A percentile compares a stretch with the other conserved stretches of the same genome.
Evolutionary conservation across 2,113 vertebrate species (phyloP).

Genomic region (Megalops atlanticus): DNA sequence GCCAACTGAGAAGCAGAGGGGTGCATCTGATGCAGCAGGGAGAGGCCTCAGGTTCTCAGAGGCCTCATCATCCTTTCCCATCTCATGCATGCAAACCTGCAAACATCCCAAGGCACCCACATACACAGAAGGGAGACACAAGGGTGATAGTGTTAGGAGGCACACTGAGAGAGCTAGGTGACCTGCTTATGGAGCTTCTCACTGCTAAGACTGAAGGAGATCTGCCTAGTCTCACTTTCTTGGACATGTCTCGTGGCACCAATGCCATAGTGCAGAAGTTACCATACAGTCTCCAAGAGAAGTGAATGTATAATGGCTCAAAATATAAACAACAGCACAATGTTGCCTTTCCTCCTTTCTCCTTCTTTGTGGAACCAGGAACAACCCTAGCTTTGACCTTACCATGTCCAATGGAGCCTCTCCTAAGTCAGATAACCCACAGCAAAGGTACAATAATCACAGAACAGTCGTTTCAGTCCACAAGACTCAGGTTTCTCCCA

Average conservation of each 20-base stretch:
- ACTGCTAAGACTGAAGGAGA: conserved; percentile 1
- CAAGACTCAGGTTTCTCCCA: background rate
- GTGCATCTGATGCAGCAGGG: no score
- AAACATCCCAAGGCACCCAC: no score
- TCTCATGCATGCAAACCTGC: no score
- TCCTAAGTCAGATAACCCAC: background rate
- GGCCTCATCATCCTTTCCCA: no score
- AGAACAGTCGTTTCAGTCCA: background rate
- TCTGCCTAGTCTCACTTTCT: background rate
- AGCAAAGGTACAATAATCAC: background rate
- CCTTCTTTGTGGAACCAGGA: background rate
- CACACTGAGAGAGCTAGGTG: background rate
- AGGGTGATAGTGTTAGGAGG: no score
- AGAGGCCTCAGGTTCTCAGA: no score
- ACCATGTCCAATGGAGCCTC: background rate
- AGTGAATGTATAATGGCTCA: background rate
- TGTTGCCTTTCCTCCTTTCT: background rate
- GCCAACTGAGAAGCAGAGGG: no score
- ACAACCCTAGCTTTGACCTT: conserved; percentile 29
- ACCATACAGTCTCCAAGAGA: background rate
- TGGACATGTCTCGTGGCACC: conserved; percentile 23
- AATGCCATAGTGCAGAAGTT: background rate
- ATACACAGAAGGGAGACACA: no score
- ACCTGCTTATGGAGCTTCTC: conserved; percentile 11
- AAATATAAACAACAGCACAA: background rate